Evolutionary conservation across 2,797 vertebrate genomes (phyloP).

Genomic region (Catharus ustulatus): DNA sequence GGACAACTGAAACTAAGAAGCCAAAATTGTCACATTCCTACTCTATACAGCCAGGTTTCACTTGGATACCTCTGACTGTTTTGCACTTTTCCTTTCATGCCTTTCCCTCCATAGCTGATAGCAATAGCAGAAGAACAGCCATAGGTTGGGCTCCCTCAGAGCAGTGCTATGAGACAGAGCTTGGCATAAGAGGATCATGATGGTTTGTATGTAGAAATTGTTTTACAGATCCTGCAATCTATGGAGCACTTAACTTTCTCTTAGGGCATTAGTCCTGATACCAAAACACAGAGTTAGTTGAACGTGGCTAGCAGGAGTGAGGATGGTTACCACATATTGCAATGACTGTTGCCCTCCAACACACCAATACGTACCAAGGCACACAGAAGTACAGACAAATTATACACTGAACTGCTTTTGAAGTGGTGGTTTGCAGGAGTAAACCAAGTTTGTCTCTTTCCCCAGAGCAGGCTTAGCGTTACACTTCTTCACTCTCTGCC

Average conservation of each 20-base stretch:
- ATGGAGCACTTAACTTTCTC: not conserved
- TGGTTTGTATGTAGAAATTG: not conserved
- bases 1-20: not conserved
- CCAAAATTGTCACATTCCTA: not conserved
- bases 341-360: fast-evolving
- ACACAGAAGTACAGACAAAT: not conserved
- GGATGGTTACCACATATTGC: fast-evolving
- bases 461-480: not conserved
- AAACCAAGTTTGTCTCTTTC: not conserved
- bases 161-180: not conserved
- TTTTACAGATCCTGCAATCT: not conserved
- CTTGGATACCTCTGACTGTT: not conserved
- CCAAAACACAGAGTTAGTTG: not conserved
- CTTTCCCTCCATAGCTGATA: not conserved
- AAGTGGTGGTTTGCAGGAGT: not conserved
- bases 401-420: not conserved
- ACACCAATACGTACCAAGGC: not conserved
- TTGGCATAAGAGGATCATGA: not conserved
- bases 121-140: not conserved
- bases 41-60: not conserved
- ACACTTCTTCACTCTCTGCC: not conserved
- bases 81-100: not conserved
- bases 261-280: not conserved
- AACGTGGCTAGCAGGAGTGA: not conserved
- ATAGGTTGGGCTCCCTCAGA: not conserved